phyloP scores from a whole-genome alignment of 1,140 invertebrate genomes.

The Polypedilum vanderplanki region DNA sequence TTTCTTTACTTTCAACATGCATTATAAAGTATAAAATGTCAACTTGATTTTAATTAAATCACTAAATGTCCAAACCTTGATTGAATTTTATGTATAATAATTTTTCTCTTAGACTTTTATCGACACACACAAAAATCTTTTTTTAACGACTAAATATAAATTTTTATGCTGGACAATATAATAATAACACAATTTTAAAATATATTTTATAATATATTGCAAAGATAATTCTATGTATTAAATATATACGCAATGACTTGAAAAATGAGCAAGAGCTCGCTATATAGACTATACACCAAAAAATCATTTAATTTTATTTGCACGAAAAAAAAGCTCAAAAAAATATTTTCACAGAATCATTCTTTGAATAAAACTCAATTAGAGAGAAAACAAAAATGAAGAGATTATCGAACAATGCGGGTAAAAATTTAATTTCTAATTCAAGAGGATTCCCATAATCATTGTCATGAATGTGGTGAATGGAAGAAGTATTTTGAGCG shows the following conservation, averaged over 20 bases:
- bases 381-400: neutral
- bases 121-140: no score
- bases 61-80: no score
- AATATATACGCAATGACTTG: neutral
- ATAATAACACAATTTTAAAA: no score
- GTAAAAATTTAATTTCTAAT: conserved; percentile 8
- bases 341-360: neutral
- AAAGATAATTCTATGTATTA: neutral
- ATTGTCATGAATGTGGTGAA: neutral
- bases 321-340: neutral
- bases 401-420: neutral
- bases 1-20: no score
- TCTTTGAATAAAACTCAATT: neutral
- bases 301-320: neutral
- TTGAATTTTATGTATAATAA: no score
- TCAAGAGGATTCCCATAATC: neutral
- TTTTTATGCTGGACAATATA: no score
- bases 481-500: neutral
- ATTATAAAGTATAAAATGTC: no score
- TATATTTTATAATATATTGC: no score
- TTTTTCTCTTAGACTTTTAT: no score
- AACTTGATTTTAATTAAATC: no score
- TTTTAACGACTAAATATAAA: no score
- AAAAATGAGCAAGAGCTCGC: neutral
- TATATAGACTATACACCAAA: neutral